Percentiles rank a stretch among this genome's conserved stretches.
Conservation (phyloP, 1,140 invertebrate genomes). For the Drosophila subobscura region DNA sequence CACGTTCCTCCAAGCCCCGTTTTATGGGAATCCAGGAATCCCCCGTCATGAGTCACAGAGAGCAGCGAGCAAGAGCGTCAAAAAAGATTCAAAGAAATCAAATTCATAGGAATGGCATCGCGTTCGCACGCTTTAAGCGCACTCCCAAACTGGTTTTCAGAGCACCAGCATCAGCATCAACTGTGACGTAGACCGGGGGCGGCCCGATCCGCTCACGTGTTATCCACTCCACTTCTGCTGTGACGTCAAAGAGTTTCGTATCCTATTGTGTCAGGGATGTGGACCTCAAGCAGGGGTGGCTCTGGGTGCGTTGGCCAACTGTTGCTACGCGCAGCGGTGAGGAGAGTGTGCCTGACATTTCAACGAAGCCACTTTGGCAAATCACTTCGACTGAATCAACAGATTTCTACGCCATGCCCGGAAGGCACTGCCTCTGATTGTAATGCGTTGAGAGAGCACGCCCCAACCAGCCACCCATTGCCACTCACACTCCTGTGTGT, state of each 20-base stretch:
- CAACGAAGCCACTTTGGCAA: slow-evolving; percentile 81
- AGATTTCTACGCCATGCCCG: slow-evolving; percentile 69
- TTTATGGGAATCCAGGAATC: slow-evolving; percentile 29
- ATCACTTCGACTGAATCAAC: slow-evolving; percentile 81
- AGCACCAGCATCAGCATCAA: slow-evolving; percentile 1
- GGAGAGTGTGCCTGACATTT: slow-evolving; percentile 72
- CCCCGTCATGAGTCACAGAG: slow-evolving; percentile 34
- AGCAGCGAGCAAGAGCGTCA: slow-evolving; percentile 12
- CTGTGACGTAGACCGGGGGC: slow-evolving; percentile 20
- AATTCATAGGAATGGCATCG: slow-evolving; percentile 29
- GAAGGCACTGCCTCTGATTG: slow-evolving; percentile 55
- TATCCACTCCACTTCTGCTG: slow-evolving; percentile 12
- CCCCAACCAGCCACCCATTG: background rate
- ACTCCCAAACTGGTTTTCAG: slow-evolving; percentile 40
- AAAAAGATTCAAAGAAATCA: slow-evolving; percentile 24
- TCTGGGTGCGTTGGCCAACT: slow-evolving; percentile 50
- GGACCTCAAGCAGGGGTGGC: background rate
- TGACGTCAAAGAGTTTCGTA: slow-evolving; percentile 61
- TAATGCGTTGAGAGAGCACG: slow-evolving; percentile 34
- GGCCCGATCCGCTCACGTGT: slow-evolving; percentile 37
- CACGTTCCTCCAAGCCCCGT: slow-evolving; percentile 2
- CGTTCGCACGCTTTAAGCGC: slow-evolving; percentile 22
- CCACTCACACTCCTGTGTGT: slow-evolving; percentile 27
- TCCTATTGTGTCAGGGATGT: slow-evolving; percentile 25
- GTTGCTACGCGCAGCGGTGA: slow-evolving; percentile 48